These are phyloP conservation scores for Anas capensis DNA, from an alignment of 2,797 vertebrate genomes.

Conservation along the genomic window DNA sequence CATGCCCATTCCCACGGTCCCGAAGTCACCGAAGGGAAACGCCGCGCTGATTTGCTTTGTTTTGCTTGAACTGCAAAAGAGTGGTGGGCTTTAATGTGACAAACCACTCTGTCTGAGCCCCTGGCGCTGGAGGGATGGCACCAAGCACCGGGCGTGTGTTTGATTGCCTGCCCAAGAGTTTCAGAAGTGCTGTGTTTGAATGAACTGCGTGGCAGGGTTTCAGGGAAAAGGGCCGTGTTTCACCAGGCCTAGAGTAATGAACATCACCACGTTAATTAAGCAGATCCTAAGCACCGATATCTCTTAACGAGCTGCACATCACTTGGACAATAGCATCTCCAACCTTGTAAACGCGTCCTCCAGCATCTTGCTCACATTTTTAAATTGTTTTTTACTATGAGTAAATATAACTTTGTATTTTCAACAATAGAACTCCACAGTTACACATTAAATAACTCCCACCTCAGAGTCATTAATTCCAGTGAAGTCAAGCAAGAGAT, in stretches of 20 bases:
- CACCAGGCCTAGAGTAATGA: not conserved
- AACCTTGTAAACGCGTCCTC: not conserved
- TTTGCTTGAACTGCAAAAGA: not conserved
- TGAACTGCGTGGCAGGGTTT: not conserved
- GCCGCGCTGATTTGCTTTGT: not conserved
- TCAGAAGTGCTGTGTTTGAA: not conserved
- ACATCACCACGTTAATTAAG: rapidly evolving
- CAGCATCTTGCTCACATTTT: not conserved
- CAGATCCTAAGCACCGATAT: rapidly evolving
- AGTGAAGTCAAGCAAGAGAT: not conserved
- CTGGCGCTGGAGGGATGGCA: not conserved
- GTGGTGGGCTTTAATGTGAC: not conserved
- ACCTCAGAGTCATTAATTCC: not conserved
- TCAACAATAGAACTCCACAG: rapidly evolving
- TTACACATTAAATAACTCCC: not conserved
- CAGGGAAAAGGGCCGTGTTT: not conserved
- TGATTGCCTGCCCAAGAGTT: not conserved
- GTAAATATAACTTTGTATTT: not conserved
- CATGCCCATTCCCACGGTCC: constrained; percentile 48
- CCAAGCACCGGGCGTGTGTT: not conserved
- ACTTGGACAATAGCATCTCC: not conserved
- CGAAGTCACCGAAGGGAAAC: constrained; percentile 42
- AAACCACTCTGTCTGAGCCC: not conserved
- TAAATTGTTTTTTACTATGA: not conserved
- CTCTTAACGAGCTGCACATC: not conserved